Percentiles rank a stretch among this genome's conserved stretches.
phyloP scores from a whole-genome alignment of 1,140 invertebrate species.

The Holotrichia oblita region DNA sequence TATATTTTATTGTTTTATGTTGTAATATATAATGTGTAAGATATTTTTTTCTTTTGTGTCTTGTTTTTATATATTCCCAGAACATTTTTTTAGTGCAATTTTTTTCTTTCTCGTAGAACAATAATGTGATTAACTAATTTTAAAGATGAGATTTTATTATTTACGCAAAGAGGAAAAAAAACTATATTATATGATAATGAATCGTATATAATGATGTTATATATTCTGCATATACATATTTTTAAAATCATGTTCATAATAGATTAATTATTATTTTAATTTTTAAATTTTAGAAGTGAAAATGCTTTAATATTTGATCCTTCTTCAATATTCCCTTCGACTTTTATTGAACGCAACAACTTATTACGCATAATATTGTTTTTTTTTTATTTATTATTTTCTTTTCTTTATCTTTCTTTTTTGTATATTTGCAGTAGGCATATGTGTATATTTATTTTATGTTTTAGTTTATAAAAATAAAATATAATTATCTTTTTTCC shows the following conservation, averaged over 20 bases:
- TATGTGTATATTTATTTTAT: conserved; percentile 36
- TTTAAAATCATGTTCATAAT: conserved; percentile 27
- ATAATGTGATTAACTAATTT: conserved; percentile 27
- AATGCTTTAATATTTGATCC: background rate
- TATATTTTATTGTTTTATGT: conserved; percentile 33
- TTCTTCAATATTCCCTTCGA: background rate
- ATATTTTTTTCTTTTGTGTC: conserved; percentile 20
- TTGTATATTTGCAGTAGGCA: conserved; percentile 29
- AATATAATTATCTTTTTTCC: conserved; percentile 34
- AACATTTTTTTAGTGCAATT: conserved; percentile 24
- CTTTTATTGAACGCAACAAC: conserved; percentile 1
- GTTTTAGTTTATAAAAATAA: conserved; percentile 27
- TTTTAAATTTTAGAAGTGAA: conserved; percentile 15
- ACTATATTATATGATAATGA: background rate
- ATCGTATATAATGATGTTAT: conserved; percentile 5
- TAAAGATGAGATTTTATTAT: conserved; percentile 13
- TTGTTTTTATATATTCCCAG: conserved; percentile 11
- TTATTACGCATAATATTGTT: conserved; percentile 31
- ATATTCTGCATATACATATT: conserved; percentile 22
- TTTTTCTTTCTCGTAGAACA: conserved; percentile 23
- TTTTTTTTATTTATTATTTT: conserved; percentile 34
- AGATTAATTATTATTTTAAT: conserved; percentile 12
- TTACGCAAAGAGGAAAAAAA: background rate
- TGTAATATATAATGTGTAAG: conserved; percentile 20
- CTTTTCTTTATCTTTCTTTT: background rate